phyloP scores from a whole-genome alignment of 92 coral and sea anemone genomes.

The Palythoa grandiflora region DNA sequence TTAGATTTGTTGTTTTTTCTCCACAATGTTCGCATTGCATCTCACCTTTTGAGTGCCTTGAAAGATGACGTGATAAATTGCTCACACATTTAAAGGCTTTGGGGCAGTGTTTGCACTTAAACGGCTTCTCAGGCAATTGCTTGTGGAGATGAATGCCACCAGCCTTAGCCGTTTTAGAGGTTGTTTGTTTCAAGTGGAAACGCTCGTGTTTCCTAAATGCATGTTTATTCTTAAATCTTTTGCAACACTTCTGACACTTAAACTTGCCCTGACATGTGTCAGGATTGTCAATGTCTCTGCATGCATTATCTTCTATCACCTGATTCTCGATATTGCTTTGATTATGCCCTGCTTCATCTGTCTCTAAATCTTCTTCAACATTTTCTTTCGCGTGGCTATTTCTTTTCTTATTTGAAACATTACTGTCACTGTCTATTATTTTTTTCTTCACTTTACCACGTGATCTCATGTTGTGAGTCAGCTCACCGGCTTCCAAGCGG shows the following conservation, averaged over 20 bases:
- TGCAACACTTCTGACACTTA: not conserved
- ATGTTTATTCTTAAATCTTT: not conserved
- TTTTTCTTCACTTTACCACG: not conserved
- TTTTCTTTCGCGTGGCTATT: not conserved
- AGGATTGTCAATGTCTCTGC: not conserved
- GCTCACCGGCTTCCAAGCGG: slow-evolving; percentile 32
- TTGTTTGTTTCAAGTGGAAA: not conserved
- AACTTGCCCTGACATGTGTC: not conserved
- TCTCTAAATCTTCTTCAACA: not conserved
- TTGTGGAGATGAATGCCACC: not conserved
- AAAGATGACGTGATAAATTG: slow-evolving; percentile 22
- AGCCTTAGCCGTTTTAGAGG: not conserved
- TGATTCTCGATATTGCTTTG: not conserved
- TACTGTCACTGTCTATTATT: not conserved
- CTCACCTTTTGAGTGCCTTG: not conserved
- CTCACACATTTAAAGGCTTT: not conserved
- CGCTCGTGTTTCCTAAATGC: not conserved
- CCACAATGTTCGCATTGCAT: slow-evolving; percentile 7
- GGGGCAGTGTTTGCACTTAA: slow-evolving; percentile 14
- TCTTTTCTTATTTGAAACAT: not conserved
- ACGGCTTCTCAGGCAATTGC: slow-evolving; percentile 13
- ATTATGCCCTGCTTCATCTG: not conserved
- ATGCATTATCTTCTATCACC: not conserved
- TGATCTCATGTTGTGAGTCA: slow-evolving; percentile 41
- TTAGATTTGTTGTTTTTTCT: not conserved